Conservation (phyloP, 2,888 invertebrate species). For the Sericinus montela region DNA sequence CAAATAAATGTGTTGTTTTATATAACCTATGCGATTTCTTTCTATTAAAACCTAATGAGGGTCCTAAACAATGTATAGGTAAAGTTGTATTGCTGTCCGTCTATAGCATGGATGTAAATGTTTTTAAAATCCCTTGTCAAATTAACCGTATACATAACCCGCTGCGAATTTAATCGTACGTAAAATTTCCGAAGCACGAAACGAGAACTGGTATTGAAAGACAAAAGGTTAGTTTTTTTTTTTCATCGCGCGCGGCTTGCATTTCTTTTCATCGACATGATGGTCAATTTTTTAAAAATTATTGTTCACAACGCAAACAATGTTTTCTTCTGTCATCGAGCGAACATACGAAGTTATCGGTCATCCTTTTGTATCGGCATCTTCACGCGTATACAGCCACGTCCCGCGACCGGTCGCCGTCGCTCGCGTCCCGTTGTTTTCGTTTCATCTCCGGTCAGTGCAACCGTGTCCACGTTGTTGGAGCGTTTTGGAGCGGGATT, state of each 20-base stretch:
- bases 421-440: slow-evolving; percentile 31
- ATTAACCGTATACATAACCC: slow-evolving; percentile 1
- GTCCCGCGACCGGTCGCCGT: slow-evolving; percentile 27
- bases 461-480: slow-evolving; percentile 40
- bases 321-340: slow-evolving; percentile 70
- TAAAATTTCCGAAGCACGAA: slow-evolving; percentile 1
- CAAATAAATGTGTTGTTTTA: background rate
- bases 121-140: too few relatives aligned
- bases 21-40: too few relatives aligned
- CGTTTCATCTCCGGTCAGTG: slow-evolving; percentile 25
- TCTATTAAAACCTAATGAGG: too few relatives aligned
- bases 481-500: slow-evolving; percentile 45
- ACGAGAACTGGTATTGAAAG: slow-evolving; percentile 1
- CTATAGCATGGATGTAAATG: too few relatives aligned
- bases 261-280: slow-evolving; percentile 53
- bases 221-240: slow-evolving; percentile 1
- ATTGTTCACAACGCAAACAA: slow-evolving; percentile 61
- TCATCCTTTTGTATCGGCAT: slow-evolving; percentile 74
- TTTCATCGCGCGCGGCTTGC: slow-evolving; percentile 19
- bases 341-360: slow-evolving; percentile 68
- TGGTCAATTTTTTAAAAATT: slow-evolving; percentile 48
- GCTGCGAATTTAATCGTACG: slow-evolving; percentile 15
- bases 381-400: slow-evolving; percentile 52
- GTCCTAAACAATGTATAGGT: too few relatives aligned
- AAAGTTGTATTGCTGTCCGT: too few relatives aligned